A percentile compares a stretch with the other conserved stretches of the same genome.
Evolutionary conservation across 2,888 invertebrate genomes (phyloP).

Genomic region (Drosophila prolongata): DNA sequence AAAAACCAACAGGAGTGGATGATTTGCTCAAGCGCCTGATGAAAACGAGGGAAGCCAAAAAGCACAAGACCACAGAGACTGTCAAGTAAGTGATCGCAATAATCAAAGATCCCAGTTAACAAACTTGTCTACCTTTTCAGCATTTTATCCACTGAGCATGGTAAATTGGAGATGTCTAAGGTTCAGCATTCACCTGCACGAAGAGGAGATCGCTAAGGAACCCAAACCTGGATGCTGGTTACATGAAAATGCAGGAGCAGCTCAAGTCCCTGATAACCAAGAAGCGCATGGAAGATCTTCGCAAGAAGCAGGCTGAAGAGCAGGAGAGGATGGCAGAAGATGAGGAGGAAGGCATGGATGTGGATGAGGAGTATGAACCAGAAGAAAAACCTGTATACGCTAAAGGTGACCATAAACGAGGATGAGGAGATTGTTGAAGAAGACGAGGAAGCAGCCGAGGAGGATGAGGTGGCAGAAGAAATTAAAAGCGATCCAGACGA

Average conservation of each 20-base stretch:
- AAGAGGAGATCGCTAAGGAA: constrained; percentile 75
- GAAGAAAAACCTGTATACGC: constrained; percentile 44
- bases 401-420: constrained; percentile 50
- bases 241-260: constrained; percentile 89
- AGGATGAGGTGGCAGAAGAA: constrained; percentile 52
- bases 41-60: constrained; percentile 88
- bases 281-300: constrained; percentile 89
- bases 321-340: constrained; percentile 84
- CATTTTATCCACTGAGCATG: constrained; percentile 84
- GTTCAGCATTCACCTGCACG: constrained; percentile 75
- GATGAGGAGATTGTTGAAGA: constrained; percentile 75
- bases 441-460: constrained; percentile 46
- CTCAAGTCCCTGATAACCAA: constrained; percentile 89
- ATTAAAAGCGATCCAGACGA: constrained; percentile 59
- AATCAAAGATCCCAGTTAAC: fast-evolving
- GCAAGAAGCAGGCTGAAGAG: constrained; percentile 85
- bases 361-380: constrained; percentile 69
- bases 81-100: constrained; percentile 72
- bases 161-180: constrained; percentile 84
- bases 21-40: constrained; percentile 89
- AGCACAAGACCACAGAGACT: constrained; percentile 86
- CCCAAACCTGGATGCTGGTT: constrained; percentile 89
- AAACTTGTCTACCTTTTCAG: constrained; percentile 71
- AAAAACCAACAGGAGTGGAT: constrained; percentile 87
- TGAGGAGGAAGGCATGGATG: constrained; percentile 57